Base-by-base conservation (phyloP, 2,113 vertebrate genomes). In the Catharus minimus region DNA sequence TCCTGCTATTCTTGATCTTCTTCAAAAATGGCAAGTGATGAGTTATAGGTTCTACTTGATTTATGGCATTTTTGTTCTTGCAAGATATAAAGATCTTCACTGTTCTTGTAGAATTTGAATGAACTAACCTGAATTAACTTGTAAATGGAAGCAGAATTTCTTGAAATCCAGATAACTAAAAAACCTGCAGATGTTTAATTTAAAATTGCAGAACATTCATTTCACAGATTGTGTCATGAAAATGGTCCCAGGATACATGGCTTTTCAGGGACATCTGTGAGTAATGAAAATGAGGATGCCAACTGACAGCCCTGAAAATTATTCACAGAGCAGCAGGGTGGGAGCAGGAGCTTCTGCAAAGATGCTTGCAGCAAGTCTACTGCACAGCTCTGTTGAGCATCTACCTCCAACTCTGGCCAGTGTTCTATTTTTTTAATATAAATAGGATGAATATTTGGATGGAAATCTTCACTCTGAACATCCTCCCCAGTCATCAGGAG, bases 211-310 rank as follows among this genome's bases (percentile, higher is more conserved):
- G 77, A 92, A 82, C 55, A 78, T 78, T 94, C 53, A 46, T 93
- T 95, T 93, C 80, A 61, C 55, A 92, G 74, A 27, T 66, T 73
- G n/a, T 66, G 60, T 61, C 50, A 84, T 57, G 79, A 86, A 91
- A 90, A 84, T 33, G 43, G 62, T 88, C 65, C 69, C 57, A 43
- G 38, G 64, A 69, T 74, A 55, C 26, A 46, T 43, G 65, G 53
- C 3, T 94, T 94, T 92, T 72, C 83, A 94, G 90, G 69, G 92
- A 93, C 90, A 95, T 94, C 86, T 95, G 94, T 81, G 92, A 93
- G 46, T 62, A 90, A 94, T 92, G 81, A 47, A 95, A 94, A 95
- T 93, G 56, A 94, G 69, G 43, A 73, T 55, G 36, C 26, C 2
- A 0, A 85, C 55, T 76, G 86, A 79, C 83, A 89, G 39, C 50